Evolutionary conservation across 1,140 invertebrate genomes (phyloP).

Genomic region (Magallana angulata): DNA sequence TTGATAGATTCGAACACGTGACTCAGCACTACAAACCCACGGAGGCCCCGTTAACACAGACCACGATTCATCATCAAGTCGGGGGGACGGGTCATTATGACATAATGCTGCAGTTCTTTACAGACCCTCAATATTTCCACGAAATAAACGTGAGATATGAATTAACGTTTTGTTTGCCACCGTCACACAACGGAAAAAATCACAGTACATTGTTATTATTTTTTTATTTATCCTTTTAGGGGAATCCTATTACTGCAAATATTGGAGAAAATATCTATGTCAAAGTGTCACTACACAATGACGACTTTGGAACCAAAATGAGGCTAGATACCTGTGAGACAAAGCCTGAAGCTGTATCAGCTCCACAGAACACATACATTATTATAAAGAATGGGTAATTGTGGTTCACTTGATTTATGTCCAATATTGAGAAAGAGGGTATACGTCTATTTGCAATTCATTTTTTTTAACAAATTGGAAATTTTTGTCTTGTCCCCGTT

Average conservation of each 20-base stretch:
- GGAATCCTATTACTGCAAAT: slow-evolving; percentile 42
- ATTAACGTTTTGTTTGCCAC: too few relatives aligned
- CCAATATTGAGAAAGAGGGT: neutral
- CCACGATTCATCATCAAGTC: neutral
- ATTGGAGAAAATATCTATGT: slow-evolving; percentile 52
- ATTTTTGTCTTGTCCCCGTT: neutral
- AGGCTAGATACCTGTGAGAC: slow-evolving; percentile 47
- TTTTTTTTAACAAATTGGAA: too few relatives aligned
- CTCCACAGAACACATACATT: neutral
- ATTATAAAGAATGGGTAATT: slow-evolving; percentile 48
- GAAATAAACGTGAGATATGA: slow-evolving; percentile 27
- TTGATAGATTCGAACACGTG: slow-evolving; percentile 28
- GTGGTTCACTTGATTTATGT: neutral
- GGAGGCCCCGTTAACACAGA: slow-evolving; percentile 11
- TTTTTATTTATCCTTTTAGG: neutral
- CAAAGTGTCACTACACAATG: slow-evolving; percentile 39
- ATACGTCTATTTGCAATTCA: too few relatives aligned
- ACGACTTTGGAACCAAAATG: slow-evolving; percentile 52
- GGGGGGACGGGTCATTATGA: slow-evolving; percentile 38
- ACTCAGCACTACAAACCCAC: slow-evolving; percentile 41
- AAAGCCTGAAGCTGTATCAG: slow-evolving; percentile 27
- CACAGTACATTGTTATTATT: neutral
- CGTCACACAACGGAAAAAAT: too few relatives aligned
- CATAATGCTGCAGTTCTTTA: slow-evolving; percentile 41
- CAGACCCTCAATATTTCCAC: slow-evolving; percentile 45